Base-by-base conservation (phyloP, 2,888 invertebrate genomes). In the Polia nebulosa region DNA sequence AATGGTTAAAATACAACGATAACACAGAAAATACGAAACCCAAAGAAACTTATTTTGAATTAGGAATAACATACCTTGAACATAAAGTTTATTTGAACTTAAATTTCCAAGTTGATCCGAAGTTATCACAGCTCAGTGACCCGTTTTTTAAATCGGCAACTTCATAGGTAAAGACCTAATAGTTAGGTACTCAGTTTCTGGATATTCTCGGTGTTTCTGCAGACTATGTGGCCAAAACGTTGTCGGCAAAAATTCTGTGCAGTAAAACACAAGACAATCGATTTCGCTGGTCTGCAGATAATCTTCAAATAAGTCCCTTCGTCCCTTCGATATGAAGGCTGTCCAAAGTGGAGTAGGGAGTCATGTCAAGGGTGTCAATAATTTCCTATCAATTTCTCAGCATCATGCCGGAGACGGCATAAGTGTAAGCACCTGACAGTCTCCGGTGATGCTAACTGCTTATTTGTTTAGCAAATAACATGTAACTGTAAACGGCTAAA, bases 331-430 rank as follows among this genome's bases (percentile, higher is more conserved):
- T 9, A 17, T 68, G 11, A 15, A 25, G 32, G 25, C 3, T 56
- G 0, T 17, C 3, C 6, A 53, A 22, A 45, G n/a, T 13, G 36
- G 44, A 34, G 6, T 39, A 51, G 0, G 29, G 27, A 36, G 13
- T 25, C 2, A 53, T 39, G 22, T 53, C n/a, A 22, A 32, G 25
- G 32, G 2, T 60, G 11, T 1, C 15, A 29, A 36, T 44, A 7
- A 44, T 47, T 39, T n/a, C n/a, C 36, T 47, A 68, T 47, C 6
- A n/a, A 47, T 68, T 52, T 41, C n/a, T 34, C 22, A 72, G 36
- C 9, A 7, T 13, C n/a, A 17, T 36, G 7, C 5, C 5, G 58
- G 20, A 20, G n/a, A 27, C 44, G 7, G 11, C 20, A 7, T 45
- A 27, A 73, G 27, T 47, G 15, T 22, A 36, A 39, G 27, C n/a